These are phyloP conservation scores for Arion vulgaris DNA, from an alignment of 1,140 invertebrate species.

Conservation along the genomic window DNA sequence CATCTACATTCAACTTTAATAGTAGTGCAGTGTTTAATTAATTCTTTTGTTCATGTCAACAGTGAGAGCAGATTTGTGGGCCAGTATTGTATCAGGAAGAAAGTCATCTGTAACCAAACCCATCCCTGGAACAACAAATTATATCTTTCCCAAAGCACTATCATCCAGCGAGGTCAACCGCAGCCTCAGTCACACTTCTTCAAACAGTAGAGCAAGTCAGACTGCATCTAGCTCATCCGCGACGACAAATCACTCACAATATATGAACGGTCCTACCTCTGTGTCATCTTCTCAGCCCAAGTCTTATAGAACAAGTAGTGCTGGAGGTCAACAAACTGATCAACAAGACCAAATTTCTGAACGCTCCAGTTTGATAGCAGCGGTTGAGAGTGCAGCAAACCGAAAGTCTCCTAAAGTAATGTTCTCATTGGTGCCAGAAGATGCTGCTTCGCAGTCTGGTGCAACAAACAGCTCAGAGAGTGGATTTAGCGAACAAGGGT, in stretches of 20 bases:
- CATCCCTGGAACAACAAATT: conserved; percentile 37
- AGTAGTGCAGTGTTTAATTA: background rate
- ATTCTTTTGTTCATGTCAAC: conserved; percentile 35
- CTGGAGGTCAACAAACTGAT: conserved; percentile 8
- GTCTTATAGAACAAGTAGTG: background rate
- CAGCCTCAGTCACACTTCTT: conserved; percentile 30
- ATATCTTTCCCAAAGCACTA: conserved; percentile 42
- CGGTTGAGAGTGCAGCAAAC: background rate
- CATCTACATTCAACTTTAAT: background rate
- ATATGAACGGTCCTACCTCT: conserved; percentile 12
- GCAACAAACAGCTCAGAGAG: conserved; percentile 53
- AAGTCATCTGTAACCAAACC: conserved; percentile 47
- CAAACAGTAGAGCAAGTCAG: conserved; percentile 27
- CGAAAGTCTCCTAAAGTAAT: conserved; percentile 47
- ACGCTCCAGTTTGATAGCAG: conserved; percentile 7
- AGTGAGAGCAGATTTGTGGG: conserved; percentile 57
- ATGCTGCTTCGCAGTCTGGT: conserved; percentile 41
- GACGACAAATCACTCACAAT: background rate
- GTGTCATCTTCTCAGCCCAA: conserved; percentile 12
- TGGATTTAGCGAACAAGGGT: conserved; percentile 57
- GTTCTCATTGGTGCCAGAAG: conserved; percentile 51
- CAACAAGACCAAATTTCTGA: conserved; percentile 11
- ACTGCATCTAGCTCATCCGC: conserved; percentile 11
- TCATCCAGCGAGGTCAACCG: conserved; percentile 34
- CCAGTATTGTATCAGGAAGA: conserved; percentile 60